Conservation (phyloP, 1,140 invertebrate genomes). For the Drosophila kepulauana region DNA sequence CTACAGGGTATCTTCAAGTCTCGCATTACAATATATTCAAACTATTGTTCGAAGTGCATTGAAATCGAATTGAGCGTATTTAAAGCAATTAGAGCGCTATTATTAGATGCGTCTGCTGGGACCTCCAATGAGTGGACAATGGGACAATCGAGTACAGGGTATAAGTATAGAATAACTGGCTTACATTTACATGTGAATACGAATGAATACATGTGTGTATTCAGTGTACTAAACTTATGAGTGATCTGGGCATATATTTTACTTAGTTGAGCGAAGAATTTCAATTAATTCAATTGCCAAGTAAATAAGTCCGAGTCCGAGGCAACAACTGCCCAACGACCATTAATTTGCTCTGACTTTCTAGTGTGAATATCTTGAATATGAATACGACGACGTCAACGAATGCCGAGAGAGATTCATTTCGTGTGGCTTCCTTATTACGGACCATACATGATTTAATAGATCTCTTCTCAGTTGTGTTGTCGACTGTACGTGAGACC, state of each 20-base stretch:
- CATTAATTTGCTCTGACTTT: conserved; percentile 54
- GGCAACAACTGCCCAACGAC: conserved; percentile 11
- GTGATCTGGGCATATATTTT: conserved; percentile 34
- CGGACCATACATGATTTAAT: conserved; percentile 71
- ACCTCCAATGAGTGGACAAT: conserved; percentile 2
- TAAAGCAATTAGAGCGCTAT: conserved; percentile 4
- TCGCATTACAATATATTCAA: not conserved
- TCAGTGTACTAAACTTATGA: conserved; percentile 29
- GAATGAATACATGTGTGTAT: not conserved
- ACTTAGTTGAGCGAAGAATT: conserved; percentile 76
- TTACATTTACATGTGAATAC: conserved; percentile 13
- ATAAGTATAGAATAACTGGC: conserved; percentile 4
- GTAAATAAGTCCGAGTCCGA: conserved; percentile 25
- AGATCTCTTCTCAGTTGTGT: conserved; percentile 22
- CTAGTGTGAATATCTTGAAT: conserved; percentile 52
- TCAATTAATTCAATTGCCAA: conserved; percentile 80
- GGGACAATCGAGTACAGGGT: not conserved
- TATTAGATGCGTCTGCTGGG: conserved; percentile 1
- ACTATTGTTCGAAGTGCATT: conserved; percentile 1
- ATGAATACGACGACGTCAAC: not conserved
- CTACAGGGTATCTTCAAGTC: not conserved
- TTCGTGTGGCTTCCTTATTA: conserved; percentile 74
- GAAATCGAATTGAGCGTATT: not conserved
- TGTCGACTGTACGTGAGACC: conserved; percentile 15
- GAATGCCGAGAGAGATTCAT: conserved; percentile 53